Evolutionary conservation across 2,113 vertebrate genomes (phyloP), one percentile per base, ranked within the genome.

Genomic region (Corvus cornix): DNA sequence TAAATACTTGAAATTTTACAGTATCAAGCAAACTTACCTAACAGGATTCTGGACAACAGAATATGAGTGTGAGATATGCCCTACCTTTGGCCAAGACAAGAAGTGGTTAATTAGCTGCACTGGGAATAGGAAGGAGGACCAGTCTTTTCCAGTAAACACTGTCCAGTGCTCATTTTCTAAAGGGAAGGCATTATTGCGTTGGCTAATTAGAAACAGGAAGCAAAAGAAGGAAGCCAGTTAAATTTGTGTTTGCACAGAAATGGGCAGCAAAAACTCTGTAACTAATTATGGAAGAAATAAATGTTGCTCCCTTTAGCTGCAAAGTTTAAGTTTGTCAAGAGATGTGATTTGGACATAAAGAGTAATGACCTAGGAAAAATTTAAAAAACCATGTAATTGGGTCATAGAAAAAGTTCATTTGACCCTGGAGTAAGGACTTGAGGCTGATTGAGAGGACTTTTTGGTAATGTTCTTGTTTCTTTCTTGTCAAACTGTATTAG

Each of bases 141-240:
- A 78, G 4, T 33, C 27, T 95, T 90, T 95, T 89, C 83, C 76
- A 78, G 73, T 87, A 81, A 90, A 86, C 24, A 55, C 23, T 35
- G 9, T 13, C 22, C 37, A 88, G 14, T 27, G 31, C 9, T 82
- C 16, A 8, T 58, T 79, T 93, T 88, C 64, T 74, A 46, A 92
- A 84, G 72, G 56, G 51, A 90, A 87, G 16, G 9, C 28, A 28
- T 74, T 74, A 76, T 19, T 90, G 39, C 0, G 0, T 10, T 84
- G 83, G 48, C 68, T 92, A 89, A 94, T 96, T 86, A 89, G 39
- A 67, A 90, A 67, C 33, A 72, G 80, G 80, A 90, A 93, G 84
- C 56, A 90, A 89, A 92, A 84, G 59, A 74, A 93, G 76, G 83
- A 95, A 95, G 33, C 48, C 49, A 67, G 80, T 84, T 89, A 84